These are phyloP conservation scores for Helicoverpa zea DNA, from an alignment of 1,140 invertebrate species.

Conservation along the genomic window DNA sequence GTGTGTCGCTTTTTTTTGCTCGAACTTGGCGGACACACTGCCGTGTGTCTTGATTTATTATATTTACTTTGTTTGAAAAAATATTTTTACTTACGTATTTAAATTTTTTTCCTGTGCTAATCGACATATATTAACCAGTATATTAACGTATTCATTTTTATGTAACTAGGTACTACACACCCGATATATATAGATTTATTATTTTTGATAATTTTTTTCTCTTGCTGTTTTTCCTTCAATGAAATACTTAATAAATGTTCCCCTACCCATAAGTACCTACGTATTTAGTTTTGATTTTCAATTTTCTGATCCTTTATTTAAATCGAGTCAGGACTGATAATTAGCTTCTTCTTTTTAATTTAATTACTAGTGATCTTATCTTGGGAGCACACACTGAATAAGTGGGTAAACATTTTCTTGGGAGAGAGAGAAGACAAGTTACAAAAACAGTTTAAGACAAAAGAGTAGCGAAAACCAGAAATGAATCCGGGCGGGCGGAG, in stretches of 20 bases:
- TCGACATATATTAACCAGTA: no score
- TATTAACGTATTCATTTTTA: no score
- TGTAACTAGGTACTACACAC: no score
- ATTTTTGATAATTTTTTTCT: no score
- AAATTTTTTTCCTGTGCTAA: no score
- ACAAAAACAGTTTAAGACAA: slow-evolving; percentile 83
- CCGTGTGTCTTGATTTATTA: no score
- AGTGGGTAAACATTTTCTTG: slow-evolving; percentile 74
- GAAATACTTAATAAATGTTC: slow-evolving; percentile 10
- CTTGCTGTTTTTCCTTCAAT: no score
- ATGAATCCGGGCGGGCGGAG: slow-evolving; percentile 80
- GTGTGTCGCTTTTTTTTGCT: no score
- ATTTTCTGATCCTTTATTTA: slow-evolving; percentile 35
- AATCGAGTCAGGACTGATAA: background rate
- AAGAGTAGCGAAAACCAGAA: slow-evolving; percentile 84
- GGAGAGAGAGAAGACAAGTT: slow-evolving; percentile 77
- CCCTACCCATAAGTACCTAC: background rate
- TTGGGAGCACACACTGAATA: slow-evolving; percentile 54
- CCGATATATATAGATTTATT: no score
- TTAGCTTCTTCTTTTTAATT: slow-evolving; percentile 41
- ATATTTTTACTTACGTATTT: no score
- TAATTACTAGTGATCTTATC: slow-evolving; percentile 48
- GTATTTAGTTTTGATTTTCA: background rate
- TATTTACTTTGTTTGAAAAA: no score
- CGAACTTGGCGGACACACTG: no score